Conservation (phyloP, 2,113 vertebrate species). For the Nothoprocta pentlandii region DNA sequence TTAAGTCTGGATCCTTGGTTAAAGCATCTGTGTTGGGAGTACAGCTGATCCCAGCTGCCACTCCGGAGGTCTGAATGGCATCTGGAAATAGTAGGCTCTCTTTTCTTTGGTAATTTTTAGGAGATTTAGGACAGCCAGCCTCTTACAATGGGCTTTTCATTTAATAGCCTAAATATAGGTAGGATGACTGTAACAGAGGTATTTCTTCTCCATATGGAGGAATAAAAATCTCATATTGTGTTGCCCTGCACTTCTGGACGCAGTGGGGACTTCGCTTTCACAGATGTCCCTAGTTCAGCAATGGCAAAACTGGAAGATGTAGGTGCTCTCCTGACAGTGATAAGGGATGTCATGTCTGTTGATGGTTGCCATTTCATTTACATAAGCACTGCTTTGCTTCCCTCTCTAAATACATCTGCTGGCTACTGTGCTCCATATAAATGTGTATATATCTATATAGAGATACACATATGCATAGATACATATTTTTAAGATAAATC, state of each 20-base stretch:
- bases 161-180: not conserved
- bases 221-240: not conserved
- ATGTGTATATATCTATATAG: no score
- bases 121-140: not conserved
- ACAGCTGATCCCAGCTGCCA: not conserved
- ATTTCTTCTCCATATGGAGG: not conserved
- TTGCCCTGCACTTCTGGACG: not conserved
- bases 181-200: not conserved
- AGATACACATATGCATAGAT: no score
- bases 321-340: not conserved
- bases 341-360: not conserved
- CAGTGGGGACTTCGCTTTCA: not conserved
- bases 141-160: not conserved
- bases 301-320: not conserved
- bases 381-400: not conserved
- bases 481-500: not conserved
- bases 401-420: not conserved
- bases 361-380: not conserved
- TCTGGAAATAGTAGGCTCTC: not conserved
- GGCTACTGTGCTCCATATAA: not conserved
- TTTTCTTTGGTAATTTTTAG: not conserved
- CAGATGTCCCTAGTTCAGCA: no score
- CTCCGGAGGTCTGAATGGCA: not conserved
- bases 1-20: not conserved
- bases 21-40: accelerated